A percentile compares a stretch with the other conserved stretches of the same genome.
Evolutionary conservation across 1,140 invertebrate genomes (phyloP).

Genomic region (Lasioglossum baleicum): DNA sequence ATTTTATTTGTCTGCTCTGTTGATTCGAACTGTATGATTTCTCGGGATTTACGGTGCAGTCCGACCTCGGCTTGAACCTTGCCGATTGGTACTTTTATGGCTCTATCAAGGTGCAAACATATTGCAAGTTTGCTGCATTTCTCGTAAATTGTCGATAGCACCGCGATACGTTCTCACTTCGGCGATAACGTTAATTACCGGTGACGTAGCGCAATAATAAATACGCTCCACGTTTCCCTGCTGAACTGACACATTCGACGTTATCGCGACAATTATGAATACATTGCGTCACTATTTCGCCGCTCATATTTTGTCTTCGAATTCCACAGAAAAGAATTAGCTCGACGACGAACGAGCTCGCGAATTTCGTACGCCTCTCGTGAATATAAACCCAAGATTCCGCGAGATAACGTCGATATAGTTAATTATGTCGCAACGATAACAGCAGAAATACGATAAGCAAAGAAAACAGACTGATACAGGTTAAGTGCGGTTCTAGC

Average conservation of each 20-base stretch:
- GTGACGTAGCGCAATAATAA: conserved; percentile 17
- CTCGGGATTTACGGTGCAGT: neutral
- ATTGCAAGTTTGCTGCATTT: neutral
- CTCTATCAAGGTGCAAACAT: conserved; percentile 26
- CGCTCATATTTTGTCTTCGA: too few relatives aligned
- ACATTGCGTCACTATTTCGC: too few relatives aligned
- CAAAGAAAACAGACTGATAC: conserved; percentile 6
- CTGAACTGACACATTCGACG: neutral
- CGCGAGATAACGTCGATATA: conserved; percentile 34
- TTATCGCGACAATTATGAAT: too few relatives aligned
- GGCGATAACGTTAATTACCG: conserved; percentile 38
- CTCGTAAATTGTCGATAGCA: conserved; percentile 12
- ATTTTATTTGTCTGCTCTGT: too few relatives aligned
- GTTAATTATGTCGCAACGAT: conserved; percentile 41
- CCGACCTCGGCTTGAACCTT: neutral
- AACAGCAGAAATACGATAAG: conserved; percentile 18
- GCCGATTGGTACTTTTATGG: neutral
- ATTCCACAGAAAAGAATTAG: too few relatives aligned
- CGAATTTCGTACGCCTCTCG: neutral
- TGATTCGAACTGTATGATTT: too few relatives aligned
- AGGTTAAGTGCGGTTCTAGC: neutral
- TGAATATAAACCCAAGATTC: neutral
- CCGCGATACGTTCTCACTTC: conserved; percentile 10
- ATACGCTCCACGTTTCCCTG: neutral
- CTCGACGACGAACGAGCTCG: too few relatives aligned